Evolutionary conservation across 2,113 vertebrate genomes (phyloP), one percentile per base, ranked within the genome.

Genomic region (Onychorhynchus coronatus): DNA sequence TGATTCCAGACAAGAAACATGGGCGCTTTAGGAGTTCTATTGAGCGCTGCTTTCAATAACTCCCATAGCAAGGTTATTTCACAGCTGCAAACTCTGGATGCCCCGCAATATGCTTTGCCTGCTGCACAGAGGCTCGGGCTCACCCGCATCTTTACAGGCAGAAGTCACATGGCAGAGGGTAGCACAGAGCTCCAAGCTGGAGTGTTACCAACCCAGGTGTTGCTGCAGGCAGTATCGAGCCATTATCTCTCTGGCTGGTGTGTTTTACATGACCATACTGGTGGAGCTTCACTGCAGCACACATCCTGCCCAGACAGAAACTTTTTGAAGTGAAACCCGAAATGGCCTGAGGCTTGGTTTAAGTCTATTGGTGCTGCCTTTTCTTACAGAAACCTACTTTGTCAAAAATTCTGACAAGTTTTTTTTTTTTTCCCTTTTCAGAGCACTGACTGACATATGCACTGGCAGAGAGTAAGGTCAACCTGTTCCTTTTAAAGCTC

Each of bases 91-190:
- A 25, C 2, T 6, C 42, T 53, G n/a, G 20, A 61, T 72, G 8
- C 22, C 15, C 46, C 71, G 56, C 22, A 63, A 31, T 8, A 50
- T 22, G 27, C 12, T 85, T 88, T 66, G 14, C 10, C 28, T 58
- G 14, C n/a, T 82, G 28, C 42, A 14, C 17, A 58, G 59, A 58
- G 24, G 24, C 35, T 86, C 22, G 27, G 21, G 24, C 39, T 79
- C 31, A 35, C 5, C 35, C 39, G 2, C 5, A 21, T 13, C 19
- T 33, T 65, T 42, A 56, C 1, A 70, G 24, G 27, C 5, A 52
- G 39, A 52, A 18, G 12, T n/a, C 3, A 1, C 46, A 23, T 2
- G 52, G 35, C 1, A 1, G 23, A 30, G n/a, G 14, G 31, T 27
- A 74, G 7, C 19, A 25, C 25, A 30, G 30, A 63, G 16, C 37